These are phyloP conservation scores for Pediacus dermestoides DNA, from an alignment of 2,888 invertebrate species.

Conservation along the genomic window DNA sequence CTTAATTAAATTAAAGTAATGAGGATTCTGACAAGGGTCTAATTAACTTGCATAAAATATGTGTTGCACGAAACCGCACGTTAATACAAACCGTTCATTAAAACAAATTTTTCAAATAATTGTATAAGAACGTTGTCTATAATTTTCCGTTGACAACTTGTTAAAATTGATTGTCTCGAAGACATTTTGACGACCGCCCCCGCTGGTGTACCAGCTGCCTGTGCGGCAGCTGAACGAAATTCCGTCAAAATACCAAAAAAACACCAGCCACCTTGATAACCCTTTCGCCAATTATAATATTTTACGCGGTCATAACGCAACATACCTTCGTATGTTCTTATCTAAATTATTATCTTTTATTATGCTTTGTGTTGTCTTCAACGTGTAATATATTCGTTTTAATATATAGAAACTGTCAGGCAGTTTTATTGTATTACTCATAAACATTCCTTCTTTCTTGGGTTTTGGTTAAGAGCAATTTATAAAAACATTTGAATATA, in stretches of 20 bases:
- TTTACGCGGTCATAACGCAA: constrained; percentile 28
- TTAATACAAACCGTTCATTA: too few species aligned
- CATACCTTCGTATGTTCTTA: constrained; percentile 27
- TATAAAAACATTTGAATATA: background rate
- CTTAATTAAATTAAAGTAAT: too few species aligned
- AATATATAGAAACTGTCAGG: constrained; percentile 27
- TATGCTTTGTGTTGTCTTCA: constrained; percentile 30
- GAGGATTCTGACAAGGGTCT: too few species aligned
- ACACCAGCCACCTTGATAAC: constrained; percentile 25
- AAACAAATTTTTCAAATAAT: too few species aligned
- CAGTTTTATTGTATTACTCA: background rate
- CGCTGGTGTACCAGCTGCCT: constrained; percentile 20
- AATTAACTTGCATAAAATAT: too few species aligned
- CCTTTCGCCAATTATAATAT: constrained; percentile 32
- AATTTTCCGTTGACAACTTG: too few species aligned
- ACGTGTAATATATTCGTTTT: constrained; percentile 30
- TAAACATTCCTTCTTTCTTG: background rate
- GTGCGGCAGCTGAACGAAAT: constrained; percentile 26
- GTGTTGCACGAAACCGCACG: too few species aligned
- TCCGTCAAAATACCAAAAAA: constrained; percentile 27
- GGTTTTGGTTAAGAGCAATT: background rate
- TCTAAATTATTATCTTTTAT: constrained; percentile 35
- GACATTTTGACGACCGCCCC: constrained; percentile 24
- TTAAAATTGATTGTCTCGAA: too few species aligned
- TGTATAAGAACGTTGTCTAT: too few species aligned